Evolutionary conservation across 2,113 vertebrate species (phyloP), one percentile per base, ranked within the genome.

Genomic region (Rousettus leschenaultii): DNA sequence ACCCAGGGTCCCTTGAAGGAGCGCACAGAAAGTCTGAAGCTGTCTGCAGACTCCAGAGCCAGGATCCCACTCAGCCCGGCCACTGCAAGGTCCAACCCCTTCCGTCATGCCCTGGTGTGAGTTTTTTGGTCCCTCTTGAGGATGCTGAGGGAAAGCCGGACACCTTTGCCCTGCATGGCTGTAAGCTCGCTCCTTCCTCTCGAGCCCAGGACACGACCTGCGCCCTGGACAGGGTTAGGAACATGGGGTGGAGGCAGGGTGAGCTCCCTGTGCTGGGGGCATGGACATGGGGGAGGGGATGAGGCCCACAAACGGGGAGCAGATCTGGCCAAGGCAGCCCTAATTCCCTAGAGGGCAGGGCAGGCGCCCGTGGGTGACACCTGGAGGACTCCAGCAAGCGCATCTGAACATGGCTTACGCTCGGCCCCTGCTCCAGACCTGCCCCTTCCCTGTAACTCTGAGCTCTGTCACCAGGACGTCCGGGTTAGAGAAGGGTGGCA

Each of bases 351-450:
- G 28, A 30, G 48, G 55, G 21, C 5, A 3, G n/a, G n/a, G 26
- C n/a, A 5, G 26, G 55, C 0, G 0, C 51, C 14, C 43, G 6
- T 33, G 15, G 1, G 45, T 59, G 26, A 63, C 88, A 51, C 5
- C 30, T 1, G 0, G 75, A 35, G 10, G 15, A 26, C 19, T 0
- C 40, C 7, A 14, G 35, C 68, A 51, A 6, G 0, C 7, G 57
- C 13, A 24, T 0, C 57, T 40, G 33, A 28, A 33, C 7, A 0
- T 2, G 24, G 48, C 68, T 87, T 57, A 35, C 30, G 24, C 33
- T 43, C 83, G 35, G 30, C 55, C 55, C 26, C 33, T 9, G 24
- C 43, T 7, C 68, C 48, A 7, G 35, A 24, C 55, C 18, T 9
- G 15, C 48, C 45, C 7, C 30, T 24, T 55, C 6, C 51, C 51